A percentile compares a stretch with the other conserved stretches of the same genome.
phyloP scores from a whole-genome alignment of 2,113 vertebrate genomes.

The Callospermophilus lateralis region DNA sequence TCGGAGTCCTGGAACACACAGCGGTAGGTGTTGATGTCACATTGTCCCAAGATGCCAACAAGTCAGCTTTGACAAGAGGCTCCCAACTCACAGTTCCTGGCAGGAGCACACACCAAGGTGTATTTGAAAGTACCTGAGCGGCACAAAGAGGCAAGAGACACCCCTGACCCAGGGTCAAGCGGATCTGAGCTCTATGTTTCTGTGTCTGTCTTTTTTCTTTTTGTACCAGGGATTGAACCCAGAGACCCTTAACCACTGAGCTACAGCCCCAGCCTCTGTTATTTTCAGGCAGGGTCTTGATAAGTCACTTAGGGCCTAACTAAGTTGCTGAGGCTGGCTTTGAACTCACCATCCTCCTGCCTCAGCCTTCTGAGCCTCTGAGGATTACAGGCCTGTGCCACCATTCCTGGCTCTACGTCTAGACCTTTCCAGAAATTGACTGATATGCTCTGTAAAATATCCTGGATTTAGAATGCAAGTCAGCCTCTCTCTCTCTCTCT shows the following conservation, averaged over 20 bases:
- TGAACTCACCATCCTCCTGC: too few relatives aligned
- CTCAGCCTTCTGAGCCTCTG: too few relatives aligned
- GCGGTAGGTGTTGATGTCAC: accelerated
- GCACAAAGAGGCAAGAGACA: accelerated
- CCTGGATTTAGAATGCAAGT: background rate
- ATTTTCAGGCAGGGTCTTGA: too few relatives aligned
- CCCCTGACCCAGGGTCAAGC: background rate
- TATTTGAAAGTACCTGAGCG: accelerated
- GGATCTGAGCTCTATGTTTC: accelerated
- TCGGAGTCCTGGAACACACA: background rate
- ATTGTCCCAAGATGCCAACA: accelerated
- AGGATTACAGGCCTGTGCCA: too few relatives aligned
- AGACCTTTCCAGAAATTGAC: background rate
- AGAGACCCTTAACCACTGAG: too few relatives aligned
- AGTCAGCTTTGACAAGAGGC: background rate
- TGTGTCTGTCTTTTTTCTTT: too few relatives aligned
- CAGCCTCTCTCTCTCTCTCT: background rate
- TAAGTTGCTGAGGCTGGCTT: too few relatives aligned
- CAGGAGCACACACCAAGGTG: background rate
- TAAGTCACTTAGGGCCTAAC: too few relatives aligned
- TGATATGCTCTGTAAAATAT: background rate
- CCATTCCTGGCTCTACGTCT: background rate
- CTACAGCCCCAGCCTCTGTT: too few relatives aligned
- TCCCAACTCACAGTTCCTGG: accelerated
- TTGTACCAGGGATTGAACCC: too few relatives aligned